Evolutionary conservation across 2,797 vertebrate species (phyloP), one percentile per base, ranked within the genome.

Genomic region (Lacerta agilis): DNA sequence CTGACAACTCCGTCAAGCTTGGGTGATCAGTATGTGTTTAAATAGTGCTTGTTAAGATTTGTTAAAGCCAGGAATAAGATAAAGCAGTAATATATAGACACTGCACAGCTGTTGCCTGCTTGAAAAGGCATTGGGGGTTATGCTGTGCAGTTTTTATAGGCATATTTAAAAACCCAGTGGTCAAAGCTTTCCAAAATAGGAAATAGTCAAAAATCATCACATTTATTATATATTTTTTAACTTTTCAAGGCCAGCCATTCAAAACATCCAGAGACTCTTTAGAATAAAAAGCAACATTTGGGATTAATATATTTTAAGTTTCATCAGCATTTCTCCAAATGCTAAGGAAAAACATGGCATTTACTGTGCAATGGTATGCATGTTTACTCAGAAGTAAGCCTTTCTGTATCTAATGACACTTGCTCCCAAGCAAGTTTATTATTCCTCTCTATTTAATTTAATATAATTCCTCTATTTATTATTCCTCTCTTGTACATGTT

Each of bases 11-110:
- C 0, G 1, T 6, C 83, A 29, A 29, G 33, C 61, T 91, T 79
- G 78, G 79, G 80, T 76, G n/a, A 29, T 89, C 61, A 61, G 15
- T 29, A 81, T 75, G n/a, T 87, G 73, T 85, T 89, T 93, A 91
- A 61, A 86, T 79, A 4, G 23, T 58, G 81, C 43, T 88, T 93
- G 83, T 88, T 94, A 94, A 94, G 92, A 95, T 90, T 76, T 69
- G 85, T 33, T 83, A 83, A 94, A 93, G 45, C 4, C 88, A 71
- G 61, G 91, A 90, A 88, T 93, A 90, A 93, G 89, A 92, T 75
- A 91, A 92, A 91, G 89, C 85, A 17, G 86, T 71, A 90, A 85
- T 55, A 87, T 61, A 72, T 36, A 79, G 81, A 33, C 27, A 71
- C 17, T 90, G 29, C 92, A 89, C 83, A 92, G 90, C 88, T 92